These are phyloP conservation scores for Dexiosoma caninum DNA, from an alignment of 2,888 invertebrate genomes.

Conservation along the genomic window DNA sequence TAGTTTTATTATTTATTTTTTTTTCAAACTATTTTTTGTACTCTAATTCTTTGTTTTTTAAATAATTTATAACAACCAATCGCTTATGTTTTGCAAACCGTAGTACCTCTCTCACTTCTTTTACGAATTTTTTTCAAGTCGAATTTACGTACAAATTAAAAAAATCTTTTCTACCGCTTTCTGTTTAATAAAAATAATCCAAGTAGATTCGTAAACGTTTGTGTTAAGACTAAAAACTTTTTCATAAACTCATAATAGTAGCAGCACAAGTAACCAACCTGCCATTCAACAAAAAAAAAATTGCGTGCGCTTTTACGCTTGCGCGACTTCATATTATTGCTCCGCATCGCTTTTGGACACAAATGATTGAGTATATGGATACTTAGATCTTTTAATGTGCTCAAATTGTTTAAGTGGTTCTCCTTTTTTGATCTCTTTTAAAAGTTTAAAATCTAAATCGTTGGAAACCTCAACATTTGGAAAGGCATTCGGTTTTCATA, in stretches of 20 bases:
- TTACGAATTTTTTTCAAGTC: conserved; percentile 30
- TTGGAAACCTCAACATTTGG: conserved; percentile 15
- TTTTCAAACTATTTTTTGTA: conserved; percentile 14
- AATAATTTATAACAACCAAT: conserved; percentile 11
- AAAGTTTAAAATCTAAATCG: neutral
- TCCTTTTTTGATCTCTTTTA: conserved; percentile 4
- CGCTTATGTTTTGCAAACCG: conserved; percentile 16
- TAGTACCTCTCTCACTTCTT: conserved; percentile 19
- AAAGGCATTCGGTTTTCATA: conserved; percentile 22
- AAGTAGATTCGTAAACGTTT: conserved; percentile 53
- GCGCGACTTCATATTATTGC: conserved; percentile 12
- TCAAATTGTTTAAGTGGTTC: neutral
- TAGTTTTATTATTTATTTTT: conserved; percentile 19
- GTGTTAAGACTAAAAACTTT: conserved; percentile 52
- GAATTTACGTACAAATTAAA: conserved; percentile 28
- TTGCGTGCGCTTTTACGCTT: conserved; percentile 49
- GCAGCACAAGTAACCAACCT: conserved; percentile 1
- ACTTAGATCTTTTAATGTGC: neutral
- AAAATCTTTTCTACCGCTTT: conserved; percentile 20
- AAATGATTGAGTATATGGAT: neutral
- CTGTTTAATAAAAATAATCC: neutral
- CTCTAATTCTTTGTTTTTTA: conserved; percentile 24
- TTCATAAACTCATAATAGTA: conserved; percentile 20
- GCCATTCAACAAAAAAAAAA: conserved; percentile 10
- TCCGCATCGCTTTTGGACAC: neutral